phyloP scores from a whole-genome alignment of 2,797 vertebrate species.

The Cyprinella venusta region DNA sequence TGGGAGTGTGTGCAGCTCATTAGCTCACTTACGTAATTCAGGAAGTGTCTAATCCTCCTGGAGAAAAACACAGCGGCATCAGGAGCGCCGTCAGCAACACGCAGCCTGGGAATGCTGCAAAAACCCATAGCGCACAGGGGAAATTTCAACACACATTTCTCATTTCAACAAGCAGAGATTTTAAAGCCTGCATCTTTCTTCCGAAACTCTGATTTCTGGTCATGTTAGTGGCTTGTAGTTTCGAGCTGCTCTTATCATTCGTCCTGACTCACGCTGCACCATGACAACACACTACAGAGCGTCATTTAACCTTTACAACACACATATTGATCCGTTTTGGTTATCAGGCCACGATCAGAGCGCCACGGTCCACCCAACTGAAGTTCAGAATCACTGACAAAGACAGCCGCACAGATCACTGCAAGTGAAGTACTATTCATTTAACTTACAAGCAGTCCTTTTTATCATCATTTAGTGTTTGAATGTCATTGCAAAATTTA shows the following conservation, averaged over 20 bases:
- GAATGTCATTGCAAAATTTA: not conserved
- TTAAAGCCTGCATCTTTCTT: not conserved
- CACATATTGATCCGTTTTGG: slow-evolving; percentile 80
- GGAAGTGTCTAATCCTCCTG: slow-evolving; percentile 81
- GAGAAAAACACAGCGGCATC: slow-evolving; percentile 78
- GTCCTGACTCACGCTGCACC: slow-evolving; percentile 73
- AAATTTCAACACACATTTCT: slow-evolving; percentile 70
- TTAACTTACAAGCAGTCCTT: not conserved
- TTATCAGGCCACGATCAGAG: slow-evolving; percentile 79
- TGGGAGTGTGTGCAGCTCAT: slow-evolving; percentile 79
- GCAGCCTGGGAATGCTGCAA: slow-evolving; percentile 57
- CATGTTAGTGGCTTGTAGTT: slow-evolving; percentile 6
- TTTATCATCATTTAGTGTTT: not conserved
- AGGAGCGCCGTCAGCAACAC: slow-evolving; percentile 76
- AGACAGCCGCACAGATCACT: slow-evolving; percentile 5
- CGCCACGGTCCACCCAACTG: slow-evolving; percentile 68
- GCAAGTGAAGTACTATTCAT: not conserved
- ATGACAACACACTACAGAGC: slow-evolving; percentile 80
- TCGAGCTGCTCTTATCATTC: slow-evolving; percentile 68
- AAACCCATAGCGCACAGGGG: slow-evolving; percentile 1
- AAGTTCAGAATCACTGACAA: slow-evolving; percentile 37
- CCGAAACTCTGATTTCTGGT: not conserved
- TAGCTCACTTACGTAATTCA: slow-evolving; percentile 84
- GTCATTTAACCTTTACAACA: slow-evolving; percentile 88
- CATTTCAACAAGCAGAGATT: slow-evolving; percentile 7